phyloP scores from a whole-genome alignment of 2,888 invertebrate genomes.

The Ectropis crepuscularia region DNA sequence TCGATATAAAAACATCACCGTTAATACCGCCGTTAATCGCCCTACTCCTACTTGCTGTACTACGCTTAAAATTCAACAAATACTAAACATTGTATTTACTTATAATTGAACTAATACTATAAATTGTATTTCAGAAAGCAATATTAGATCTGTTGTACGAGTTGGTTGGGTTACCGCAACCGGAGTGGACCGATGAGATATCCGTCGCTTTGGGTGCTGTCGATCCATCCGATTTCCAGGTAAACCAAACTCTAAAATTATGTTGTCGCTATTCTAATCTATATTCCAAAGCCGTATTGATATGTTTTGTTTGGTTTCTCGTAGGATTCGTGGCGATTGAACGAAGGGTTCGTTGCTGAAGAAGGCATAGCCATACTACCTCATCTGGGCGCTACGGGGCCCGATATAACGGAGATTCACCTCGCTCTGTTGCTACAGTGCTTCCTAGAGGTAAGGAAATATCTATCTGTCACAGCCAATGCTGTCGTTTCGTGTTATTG shows the following conservation, averaged over 20 bases:
- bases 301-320: slow-evolving; percentile 19
- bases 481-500: too few relatives aligned
- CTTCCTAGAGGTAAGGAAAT: slow-evolving; percentile 88
- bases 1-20: too few relatives aligned
- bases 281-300: background rate
- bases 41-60: too few relatives aligned
- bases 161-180: slow-evolving; percentile 93
- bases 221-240: slow-evolving; percentile 92
- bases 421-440: slow-evolving; percentile 94
- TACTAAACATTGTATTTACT: too few relatives aligned
- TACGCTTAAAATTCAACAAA: too few relatives aligned
- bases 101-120: background rate
- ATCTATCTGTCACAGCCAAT: too few relatives aligned
- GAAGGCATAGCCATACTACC: slow-evolving; percentile 95
- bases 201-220: slow-evolving; percentile 94
- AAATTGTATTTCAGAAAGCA: slow-evolving; percentile 88
- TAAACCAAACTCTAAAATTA: slow-evolving; percentile 39
- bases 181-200: slow-evolving; percentile 97
- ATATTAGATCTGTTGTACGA: slow-evolving; percentile 96
- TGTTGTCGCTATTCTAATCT: background rate
- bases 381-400: slow-evolving; percentile 92
- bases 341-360: slow-evolving; percentile 97
- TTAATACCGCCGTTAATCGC: too few relatives aligned
- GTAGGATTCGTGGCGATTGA: slow-evolving; percentile 93
- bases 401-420: slow-evolving; percentile 96